Percentiles rank a stretch among this genome's conserved stretches.
Conservation (phyloP, 1,140 invertebrate genomes). For the Drosophila persimilis region DNA sequence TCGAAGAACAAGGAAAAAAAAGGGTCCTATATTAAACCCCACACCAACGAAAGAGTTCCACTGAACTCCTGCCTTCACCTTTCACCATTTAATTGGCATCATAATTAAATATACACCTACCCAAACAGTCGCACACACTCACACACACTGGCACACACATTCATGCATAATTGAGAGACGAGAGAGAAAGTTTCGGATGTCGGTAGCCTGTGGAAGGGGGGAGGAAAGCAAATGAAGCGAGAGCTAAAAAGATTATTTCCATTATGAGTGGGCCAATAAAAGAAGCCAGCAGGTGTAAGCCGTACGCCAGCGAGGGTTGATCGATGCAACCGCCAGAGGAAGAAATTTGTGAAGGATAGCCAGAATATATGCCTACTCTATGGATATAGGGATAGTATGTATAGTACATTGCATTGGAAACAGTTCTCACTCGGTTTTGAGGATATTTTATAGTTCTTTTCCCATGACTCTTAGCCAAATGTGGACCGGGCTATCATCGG, state of each 20-base stretch:
- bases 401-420: too few relatives aligned
- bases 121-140: constrained; percentile 7
- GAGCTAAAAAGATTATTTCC: constrained; percentile 65
- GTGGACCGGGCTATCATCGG: too few relatives aligned
- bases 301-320: constrained; percentile 14
- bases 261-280: constrained; percentile 50
- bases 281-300: constrained; percentile 2
- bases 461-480: too few relatives aligned
- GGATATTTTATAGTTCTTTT: too few relatives aligned
- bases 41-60: too few relatives aligned
- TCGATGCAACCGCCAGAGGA: background rate
- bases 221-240: constrained; percentile 65
- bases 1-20: constrained; percentile 14
- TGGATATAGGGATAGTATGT: too few relatives aligned
- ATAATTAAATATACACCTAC: constrained; percentile 68
- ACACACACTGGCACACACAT: constrained; percentile 11
- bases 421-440: too few relatives aligned
- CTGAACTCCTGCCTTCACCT: constrained; percentile 1
- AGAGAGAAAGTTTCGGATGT: background rate
- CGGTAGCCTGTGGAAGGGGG: background rate
- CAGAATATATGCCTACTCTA: too few relatives aligned
- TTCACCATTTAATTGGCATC: constrained; percentile 62
- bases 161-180: constrained; percentile 64
- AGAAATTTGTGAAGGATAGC: too few relatives aligned
- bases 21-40: constrained; percentile 4